Evolutionary conservation across 2,113 vertebrate species (phyloP).

Genomic region (Lota lota): DNA sequence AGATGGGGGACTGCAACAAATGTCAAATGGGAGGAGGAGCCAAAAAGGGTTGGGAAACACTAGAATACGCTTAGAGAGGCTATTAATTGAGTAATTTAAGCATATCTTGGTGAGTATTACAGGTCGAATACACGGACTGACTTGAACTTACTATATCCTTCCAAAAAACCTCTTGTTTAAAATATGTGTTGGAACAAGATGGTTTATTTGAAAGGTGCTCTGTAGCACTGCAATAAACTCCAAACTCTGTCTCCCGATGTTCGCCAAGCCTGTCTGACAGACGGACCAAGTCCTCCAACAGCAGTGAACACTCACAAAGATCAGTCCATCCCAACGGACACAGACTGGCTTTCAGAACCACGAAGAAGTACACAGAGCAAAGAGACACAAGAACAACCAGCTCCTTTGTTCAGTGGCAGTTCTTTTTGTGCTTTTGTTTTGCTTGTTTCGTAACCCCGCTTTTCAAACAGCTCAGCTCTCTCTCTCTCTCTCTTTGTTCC

Average conservation of each 20-base stretch:
- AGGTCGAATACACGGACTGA: too few relatives aligned
- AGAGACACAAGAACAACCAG: conserved; percentile 20
- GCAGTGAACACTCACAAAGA: conserved; percentile 23
- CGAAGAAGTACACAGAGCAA: conserved; percentile 24
- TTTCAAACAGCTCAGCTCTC: too few relatives aligned
- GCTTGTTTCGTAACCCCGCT: too few relatives aligned
- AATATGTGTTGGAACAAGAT: background rate
- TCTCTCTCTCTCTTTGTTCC: too few relatives aligned
- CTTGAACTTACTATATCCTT: background rate
- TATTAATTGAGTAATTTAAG: too few relatives aligned
- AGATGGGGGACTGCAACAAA: too few relatives aligned
- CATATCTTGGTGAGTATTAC: too few relatives aligned
- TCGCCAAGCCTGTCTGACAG: conserved; percentile 40
- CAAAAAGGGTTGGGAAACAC: too few relatives aligned
- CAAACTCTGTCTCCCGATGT: conserved; percentile 35
- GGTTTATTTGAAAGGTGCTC: background rate
- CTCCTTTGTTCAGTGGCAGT: background rate
- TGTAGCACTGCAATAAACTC: conserved; percentile 17
- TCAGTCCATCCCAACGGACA: conserved; percentile 14
- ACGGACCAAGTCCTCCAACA: conserved; percentile 47
- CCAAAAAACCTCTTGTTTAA: background rate
- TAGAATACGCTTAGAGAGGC: too few relatives aligned
- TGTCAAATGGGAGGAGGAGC: too few relatives aligned
- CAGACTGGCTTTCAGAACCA: too few relatives aligned
- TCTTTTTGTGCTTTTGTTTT: too few relatives aligned